A percentile compares a stretch with the other conserved stretches of the same genome.
These are phyloP conservation scores for Macrostomum cliftonense DNA, from an alignment of 2,888 invertebrate species.

Conservation along the genomic window DNA sequence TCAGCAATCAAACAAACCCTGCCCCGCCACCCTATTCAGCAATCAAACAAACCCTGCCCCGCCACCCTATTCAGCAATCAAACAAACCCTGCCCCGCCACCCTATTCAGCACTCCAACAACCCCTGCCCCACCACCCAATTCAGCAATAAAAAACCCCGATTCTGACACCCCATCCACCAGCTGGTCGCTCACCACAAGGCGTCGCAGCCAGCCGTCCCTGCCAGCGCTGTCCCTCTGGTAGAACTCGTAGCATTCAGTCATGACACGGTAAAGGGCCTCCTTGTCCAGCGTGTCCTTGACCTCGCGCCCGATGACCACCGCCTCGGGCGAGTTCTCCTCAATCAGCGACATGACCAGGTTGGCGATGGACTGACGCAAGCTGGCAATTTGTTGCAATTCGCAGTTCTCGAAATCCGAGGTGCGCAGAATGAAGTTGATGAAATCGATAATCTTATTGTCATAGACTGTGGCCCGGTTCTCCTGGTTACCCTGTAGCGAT, in stretches of 20 bases:
- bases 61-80: no score
- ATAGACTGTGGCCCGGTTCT: constrained; percentile 30
- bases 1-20: no score
- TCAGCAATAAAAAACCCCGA: no score
- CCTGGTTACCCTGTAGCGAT: constrained; percentile 30
- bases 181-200: no score
- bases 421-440: constrained; percentile 35
- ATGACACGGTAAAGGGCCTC: constrained; percentile 29
- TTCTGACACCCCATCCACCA: no score
- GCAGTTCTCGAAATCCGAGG: constrained; percentile 29
- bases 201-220: no score
- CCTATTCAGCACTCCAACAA: no score
- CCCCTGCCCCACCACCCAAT: no score
- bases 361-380: constrained; percentile 27
- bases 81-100: no score
- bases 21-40: no score
- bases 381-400: constrained; percentile 25
- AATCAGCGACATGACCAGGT: constrained; percentile 29
- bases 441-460: constrained; percentile 36
- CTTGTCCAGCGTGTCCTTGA: constrained; percentile 36
- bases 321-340: constrained; percentile 36
- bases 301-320: constrained; percentile 32
- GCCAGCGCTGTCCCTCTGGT: background rate
- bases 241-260: constrained; percentile 28
- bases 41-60: no score